phyloP scores from a whole-genome alignment of 2,113 vertebrate genomes.

The Hystrix brachyura region DNA sequence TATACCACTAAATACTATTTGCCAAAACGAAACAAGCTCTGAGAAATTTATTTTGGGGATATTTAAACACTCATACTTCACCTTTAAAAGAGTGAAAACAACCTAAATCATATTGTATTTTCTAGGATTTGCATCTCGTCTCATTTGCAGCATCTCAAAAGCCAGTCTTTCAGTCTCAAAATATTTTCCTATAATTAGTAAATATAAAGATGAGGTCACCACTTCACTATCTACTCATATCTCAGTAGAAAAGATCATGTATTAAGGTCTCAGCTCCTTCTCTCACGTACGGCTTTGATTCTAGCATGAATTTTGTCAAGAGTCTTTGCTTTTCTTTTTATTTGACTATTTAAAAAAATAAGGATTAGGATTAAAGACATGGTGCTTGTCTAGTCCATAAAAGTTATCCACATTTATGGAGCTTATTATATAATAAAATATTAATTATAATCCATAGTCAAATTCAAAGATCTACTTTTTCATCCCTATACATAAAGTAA shows the following conservation, averaged over 20 bases:
- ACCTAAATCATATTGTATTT: neutral
- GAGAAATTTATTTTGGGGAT: conserved; percentile 31
- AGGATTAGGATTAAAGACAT: conserved; percentile 30
- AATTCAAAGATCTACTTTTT: conserved; percentile 22
- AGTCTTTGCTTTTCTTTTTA: conserved; percentile 27
- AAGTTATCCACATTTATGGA: neutral
- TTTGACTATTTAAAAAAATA: conserved; percentile 49
- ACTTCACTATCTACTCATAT: neutral
- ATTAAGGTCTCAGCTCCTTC: neutral
- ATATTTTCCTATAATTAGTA: conserved; percentile 66
- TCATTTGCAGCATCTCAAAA: neutral
- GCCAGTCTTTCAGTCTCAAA: neutral
- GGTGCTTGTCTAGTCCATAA: neutral
- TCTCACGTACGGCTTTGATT: neutral
- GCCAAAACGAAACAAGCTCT: conserved; percentile 21
- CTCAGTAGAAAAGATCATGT: neutral
- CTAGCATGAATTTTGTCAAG: neutral
- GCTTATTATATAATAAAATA: conserved; percentile 37
- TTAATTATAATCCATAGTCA: conserved; percentile 25
- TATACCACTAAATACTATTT: conserved; percentile 33
- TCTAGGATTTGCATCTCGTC: neutral
- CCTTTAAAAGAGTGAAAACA: conserved; percentile 33
- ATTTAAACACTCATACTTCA: conserved; percentile 32
- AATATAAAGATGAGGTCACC: conserved; percentile 44
- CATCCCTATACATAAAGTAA: neutral